Percentiles rank a stretch among this genome's conserved stretches.
phyloP scores from a whole-genome alignment of 2,797 vertebrate genomes.

The Falco rusticolus region DNA sequence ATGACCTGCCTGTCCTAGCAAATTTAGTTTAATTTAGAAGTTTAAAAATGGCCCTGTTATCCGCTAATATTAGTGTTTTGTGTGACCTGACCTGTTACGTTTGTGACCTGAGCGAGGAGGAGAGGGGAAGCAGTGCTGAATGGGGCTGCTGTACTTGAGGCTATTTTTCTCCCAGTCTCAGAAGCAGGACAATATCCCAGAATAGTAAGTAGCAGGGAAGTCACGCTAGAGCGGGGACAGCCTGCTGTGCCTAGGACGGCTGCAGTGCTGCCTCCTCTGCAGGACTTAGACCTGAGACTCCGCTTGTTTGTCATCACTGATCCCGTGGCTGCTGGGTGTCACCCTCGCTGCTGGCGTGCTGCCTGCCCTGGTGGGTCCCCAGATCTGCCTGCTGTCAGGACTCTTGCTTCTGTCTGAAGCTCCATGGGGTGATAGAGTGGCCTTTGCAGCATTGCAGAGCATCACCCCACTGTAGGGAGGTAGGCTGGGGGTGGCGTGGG shows the following conservation, averaged over 20 bases:
- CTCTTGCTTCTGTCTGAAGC: not conserved
- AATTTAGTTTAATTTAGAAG: slow-evolving; percentile 22
- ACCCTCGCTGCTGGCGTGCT: rapidly evolving
- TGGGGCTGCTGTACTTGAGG: slow-evolving; percentile 27
- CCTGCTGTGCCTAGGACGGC: not conserved
- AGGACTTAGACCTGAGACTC: not conserved
- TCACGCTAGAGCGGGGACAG: rapidly evolving
- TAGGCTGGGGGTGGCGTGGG: not conserved
- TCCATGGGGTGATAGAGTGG: rapidly evolving
- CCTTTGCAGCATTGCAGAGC: not conserved
- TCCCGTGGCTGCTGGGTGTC: not conserved
- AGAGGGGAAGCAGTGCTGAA: slow-evolving; percentile 8
- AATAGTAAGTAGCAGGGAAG: slow-evolving; percentile 10
- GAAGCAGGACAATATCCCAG: slow-evolving; percentile 20
- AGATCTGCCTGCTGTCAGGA: rapidly evolving
- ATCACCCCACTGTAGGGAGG: not conserved
- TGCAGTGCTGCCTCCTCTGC: not conserved
- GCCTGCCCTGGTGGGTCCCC: not conserved
- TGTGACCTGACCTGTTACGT: not conserved
- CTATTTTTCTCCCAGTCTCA: slow-evolving; percentile 36
- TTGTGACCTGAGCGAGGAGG: not conserved
- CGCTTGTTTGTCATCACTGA: rapidly evolving
- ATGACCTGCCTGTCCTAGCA: slow-evolving; percentile 45
- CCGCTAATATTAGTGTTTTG: not conserved
- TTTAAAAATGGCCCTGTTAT: slow-evolving; percentile 33